A percentile compares a stretch with the other conserved stretches of the same genome.
These are phyloP conservation scores for Phainopepla nitens DNA, from an alignment of 2,113 vertebrate species.

Conservation along the genomic window DNA sequence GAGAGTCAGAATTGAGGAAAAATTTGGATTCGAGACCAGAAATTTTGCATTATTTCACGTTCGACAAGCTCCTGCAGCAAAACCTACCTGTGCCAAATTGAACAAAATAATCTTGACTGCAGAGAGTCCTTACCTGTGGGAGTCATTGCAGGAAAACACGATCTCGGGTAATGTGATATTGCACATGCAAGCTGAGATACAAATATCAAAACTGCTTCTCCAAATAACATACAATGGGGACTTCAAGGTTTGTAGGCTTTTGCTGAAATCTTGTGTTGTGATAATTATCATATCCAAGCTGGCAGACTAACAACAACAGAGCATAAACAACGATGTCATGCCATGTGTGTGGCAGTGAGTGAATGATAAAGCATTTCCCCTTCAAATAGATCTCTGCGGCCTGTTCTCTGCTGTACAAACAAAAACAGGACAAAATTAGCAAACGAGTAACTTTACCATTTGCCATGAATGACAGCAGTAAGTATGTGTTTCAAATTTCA, in stretches of 20 bases:
- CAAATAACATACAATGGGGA: background rate
- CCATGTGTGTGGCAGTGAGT: background rate
- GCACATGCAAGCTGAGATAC: background rate
- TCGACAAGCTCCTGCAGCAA: background rate
- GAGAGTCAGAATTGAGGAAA: background rate
- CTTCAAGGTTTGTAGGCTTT: background rate
- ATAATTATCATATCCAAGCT: background rate
- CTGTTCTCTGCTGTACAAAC: background rate
- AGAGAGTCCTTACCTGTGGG: background rate
- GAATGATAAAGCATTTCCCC: background rate
- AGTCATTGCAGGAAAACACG: background rate
- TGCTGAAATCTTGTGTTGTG: background rate
- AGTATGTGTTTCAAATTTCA: background rate
- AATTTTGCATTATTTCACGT: background rate
- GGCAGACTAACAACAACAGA: background rate
- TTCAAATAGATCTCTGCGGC: background rate
- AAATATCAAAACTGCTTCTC: constrained; percentile 3
- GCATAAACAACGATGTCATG: background rate
- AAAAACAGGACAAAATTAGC: background rate
- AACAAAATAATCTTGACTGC: background rate
- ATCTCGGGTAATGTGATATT: background rate
- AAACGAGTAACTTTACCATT: background rate
- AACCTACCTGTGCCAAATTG: background rate
- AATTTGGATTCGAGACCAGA: background rate
- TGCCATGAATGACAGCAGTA: background rate